Percentiles rank a stretch among this genome's conserved stretches.
Evolutionary conservation across 2,113 vertebrate genomes (phyloP).

Genomic region (Narcine bancroftii): DNA sequence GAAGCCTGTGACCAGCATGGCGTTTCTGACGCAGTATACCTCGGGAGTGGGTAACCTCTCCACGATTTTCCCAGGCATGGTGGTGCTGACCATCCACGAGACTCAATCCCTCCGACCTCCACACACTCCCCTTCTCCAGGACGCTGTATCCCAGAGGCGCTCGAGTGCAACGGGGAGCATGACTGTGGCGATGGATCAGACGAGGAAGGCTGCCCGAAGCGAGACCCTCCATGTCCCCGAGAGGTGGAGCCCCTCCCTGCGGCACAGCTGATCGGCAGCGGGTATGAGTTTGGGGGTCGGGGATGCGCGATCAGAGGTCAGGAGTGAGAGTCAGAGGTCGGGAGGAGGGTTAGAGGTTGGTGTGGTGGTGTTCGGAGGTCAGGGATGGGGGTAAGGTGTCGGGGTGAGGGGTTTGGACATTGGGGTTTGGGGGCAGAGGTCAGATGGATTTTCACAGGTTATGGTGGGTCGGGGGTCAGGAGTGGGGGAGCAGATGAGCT

Average conservation of each 20-base stretch:
- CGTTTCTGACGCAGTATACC: no score
- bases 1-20: no score
- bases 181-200: constrained; percentile 88
- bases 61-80: no score
- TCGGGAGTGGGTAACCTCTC: no score
- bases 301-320: neutral
- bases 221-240: constrained; percentile 53
- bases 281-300: neutral
- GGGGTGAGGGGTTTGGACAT: neutral
- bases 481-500: neutral
- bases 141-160: constrained; percentile 66
- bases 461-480: no score
- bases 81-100: no score
- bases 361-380: neutral
- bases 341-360: no score
- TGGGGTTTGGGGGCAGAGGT: neutral
- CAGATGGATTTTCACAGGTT: no score
- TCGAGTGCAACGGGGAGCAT: constrained; percentile 80
- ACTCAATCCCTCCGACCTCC: no score
- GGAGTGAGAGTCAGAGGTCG: neutral
- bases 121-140: no score
- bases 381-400: neutral
- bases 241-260: constrained; percentile 55
- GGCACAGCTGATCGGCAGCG: no score
- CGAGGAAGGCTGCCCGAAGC: constrained; percentile 63